These are phyloP conservation scores for Linurgus olivaceus DNA, from an alignment of 2,797 vertebrate species.

Conservation along the genomic window DNA sequence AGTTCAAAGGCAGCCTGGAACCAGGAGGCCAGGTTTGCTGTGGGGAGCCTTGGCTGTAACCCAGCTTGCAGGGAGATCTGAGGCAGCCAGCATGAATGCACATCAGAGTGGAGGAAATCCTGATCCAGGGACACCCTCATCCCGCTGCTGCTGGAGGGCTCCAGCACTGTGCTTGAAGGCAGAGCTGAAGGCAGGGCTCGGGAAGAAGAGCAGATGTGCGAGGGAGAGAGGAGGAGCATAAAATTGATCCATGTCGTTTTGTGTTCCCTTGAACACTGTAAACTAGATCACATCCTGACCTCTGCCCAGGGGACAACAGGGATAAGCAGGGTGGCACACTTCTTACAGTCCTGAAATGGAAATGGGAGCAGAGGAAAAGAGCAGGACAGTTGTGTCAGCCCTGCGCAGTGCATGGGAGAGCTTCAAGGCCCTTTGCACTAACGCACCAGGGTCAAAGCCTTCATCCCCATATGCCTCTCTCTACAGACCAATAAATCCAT, in stretches of 20 bases:
- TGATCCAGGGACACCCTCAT: background rate
- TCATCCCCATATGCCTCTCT: background rate
- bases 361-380: background rate
- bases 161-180: background rate
- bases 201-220: background rate
- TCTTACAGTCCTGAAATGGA: background rate
- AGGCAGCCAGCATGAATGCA: background rate
- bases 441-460: background rate
- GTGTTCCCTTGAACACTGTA: background rate
- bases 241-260: background rate
- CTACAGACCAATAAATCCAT: background rate
- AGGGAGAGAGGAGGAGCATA: background rate
- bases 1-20: background rate
- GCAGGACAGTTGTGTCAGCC: background rate
- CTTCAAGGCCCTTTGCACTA: background rate
- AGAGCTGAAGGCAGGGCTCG: background rate
- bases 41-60: background rate
- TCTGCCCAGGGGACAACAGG: background rate
- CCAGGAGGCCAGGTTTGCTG: background rate
- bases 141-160: background rate
- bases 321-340: background rate
- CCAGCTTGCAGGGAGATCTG: background rate
- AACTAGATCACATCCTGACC: background rate
- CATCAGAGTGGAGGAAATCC: background rate
- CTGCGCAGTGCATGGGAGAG: fast-evolving